Percentiles rank a stretch among this genome's conserved stretches.
These are phyloP conservation scores for Hydrocynus forskahlii DNA, from an alignment of 2,797 vertebrate genomes.

Conservation along the genomic window DNA sequence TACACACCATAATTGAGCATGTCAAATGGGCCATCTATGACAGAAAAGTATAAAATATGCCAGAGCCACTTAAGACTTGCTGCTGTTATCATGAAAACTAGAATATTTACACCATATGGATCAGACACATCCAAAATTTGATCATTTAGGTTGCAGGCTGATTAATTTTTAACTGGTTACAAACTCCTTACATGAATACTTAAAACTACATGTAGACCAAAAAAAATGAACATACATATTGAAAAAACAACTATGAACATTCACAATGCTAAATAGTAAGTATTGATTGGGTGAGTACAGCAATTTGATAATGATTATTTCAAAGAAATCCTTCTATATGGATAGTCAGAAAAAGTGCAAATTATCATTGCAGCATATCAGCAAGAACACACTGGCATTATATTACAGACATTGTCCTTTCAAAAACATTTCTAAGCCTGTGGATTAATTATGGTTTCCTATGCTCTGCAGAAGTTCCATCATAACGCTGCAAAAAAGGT, in stretches of 20 bases:
- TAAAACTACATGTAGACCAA: too few species aligned
- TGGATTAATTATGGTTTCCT: not conserved
- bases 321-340: not conserved
- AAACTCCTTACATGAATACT: too few species aligned
- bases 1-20: conserved; percentile 13
- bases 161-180: not conserved
- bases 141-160: not conserved
- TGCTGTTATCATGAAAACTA: not conserved
- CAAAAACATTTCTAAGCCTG: not conserved
- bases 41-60: not conserved
- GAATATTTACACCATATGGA: not conserved
- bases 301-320: conserved; percentile 12
- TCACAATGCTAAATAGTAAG: conserved; percentile 26
- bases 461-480: not conserved
- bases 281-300: conserved; percentile 53
- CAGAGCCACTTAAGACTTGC: not conserved
- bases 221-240: too few species aligned
- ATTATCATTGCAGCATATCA: not conserved
- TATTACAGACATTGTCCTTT: not conserved
- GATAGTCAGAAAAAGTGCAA: not conserved
- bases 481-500: not conserved
- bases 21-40: conserved; percentile 1
- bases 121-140: conserved; percentile 8
- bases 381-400: conserved; percentile 7
- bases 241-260: not conserved